Evolutionary conservation across 2,797 vertebrate species (phyloP).

Genomic region (Spinus pinus): DNA sequence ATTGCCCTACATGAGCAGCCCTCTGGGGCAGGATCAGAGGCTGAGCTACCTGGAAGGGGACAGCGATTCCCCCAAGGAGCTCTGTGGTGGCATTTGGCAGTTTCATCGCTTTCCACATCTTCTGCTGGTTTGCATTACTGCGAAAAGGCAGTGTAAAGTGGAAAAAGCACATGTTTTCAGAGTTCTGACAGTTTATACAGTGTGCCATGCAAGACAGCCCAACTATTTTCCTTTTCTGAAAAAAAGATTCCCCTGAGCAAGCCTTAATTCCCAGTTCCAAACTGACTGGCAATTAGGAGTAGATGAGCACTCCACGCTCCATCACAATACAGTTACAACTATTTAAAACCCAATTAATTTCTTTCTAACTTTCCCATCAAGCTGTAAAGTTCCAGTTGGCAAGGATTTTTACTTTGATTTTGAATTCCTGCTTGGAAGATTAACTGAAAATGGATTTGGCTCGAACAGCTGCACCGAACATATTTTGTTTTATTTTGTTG

Average conservation of each 20-base stretch:
- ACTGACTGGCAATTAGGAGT: not conserved
- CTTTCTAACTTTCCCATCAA: slow-evolving; percentile 27
- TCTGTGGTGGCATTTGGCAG: not conserved
- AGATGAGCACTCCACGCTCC: not conserved
- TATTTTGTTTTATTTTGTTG: slow-evolving; percentile 61
- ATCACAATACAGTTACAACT: slow-evolving; percentile 39
- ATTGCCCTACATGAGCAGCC: not conserved
- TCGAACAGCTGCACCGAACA: not conserved
- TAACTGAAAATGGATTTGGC: slow-evolving; percentile 56
- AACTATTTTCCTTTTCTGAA: not conserved
- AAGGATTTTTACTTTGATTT: slow-evolving; percentile 54
- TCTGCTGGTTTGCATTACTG: not conserved
- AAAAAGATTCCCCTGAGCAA: slow-evolving; percentile 2
- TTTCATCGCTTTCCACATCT: not conserved
- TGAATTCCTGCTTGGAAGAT: slow-evolving; percentile 47
- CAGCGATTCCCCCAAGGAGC: accelerated
- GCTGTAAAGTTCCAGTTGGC: slow-evolving; percentile 51
- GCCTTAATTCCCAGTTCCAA: not conserved
- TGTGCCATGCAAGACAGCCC: not conserved
- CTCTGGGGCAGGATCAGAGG: not conserved
- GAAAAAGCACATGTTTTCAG: not conserved
- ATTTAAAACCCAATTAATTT: slow-evolving; percentile 57
- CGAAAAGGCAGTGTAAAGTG: not conserved
- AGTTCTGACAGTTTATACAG: not conserved
- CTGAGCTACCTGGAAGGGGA: not conserved